Percentiles rank a stretch among this genome's conserved stretches.
Conservation (phyloP, 2,113 vertebrate genomes). For the Nesoenas mayeri region DNA sequence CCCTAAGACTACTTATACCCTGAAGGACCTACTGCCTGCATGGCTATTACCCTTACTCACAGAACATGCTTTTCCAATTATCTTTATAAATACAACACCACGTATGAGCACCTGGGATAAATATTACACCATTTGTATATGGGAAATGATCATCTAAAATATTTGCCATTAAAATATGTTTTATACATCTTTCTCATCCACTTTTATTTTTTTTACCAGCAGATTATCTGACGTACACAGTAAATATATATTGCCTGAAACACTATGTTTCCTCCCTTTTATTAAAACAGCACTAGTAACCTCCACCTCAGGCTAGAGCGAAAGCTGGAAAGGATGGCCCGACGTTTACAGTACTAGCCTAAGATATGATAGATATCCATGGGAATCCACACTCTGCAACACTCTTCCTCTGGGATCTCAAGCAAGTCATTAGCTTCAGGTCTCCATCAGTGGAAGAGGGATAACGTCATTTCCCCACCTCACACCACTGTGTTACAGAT, state of each 20-base stretch:
- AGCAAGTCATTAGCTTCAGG: slow-evolving; percentile 35
- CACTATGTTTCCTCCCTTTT: slow-evolving; percentile 4
- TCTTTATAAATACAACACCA: slow-evolving; percentile 52
- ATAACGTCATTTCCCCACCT: slow-evolving; percentile 41
- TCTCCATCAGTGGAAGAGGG: slow-evolving; percentile 2
- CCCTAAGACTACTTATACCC: slow-evolving; percentile 40
- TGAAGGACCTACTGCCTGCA: slow-evolving; percentile 20
- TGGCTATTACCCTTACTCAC: slow-evolving; percentile 32
- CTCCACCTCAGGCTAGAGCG: not conserved
- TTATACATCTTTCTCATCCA: slow-evolving; percentile 7
- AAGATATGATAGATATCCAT: slow-evolving; percentile 13
- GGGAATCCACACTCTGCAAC: not conserved
- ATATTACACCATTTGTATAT: slow-evolving; percentile 34
- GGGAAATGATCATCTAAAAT: slow-evolving; percentile 30
- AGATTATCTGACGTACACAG: not conserved
- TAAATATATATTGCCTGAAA: not conserved
- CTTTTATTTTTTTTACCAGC: slow-evolving; percentile 13
- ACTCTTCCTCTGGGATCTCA: slow-evolving; percentile 43
- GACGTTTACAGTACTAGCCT: not conserved
- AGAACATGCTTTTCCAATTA: slow-evolving; percentile 64
- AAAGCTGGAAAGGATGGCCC: slow-evolving; percentile 10
- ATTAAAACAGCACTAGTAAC: slow-evolving; percentile 6
- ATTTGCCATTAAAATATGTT: slow-evolving; percentile 34
- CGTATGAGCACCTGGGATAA: slow-evolving; percentile 51
- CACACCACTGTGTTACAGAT: not conserved